Base-by-base conservation (phyloP, 1,140 invertebrate species). In the Cydia strobilella region DNA sequence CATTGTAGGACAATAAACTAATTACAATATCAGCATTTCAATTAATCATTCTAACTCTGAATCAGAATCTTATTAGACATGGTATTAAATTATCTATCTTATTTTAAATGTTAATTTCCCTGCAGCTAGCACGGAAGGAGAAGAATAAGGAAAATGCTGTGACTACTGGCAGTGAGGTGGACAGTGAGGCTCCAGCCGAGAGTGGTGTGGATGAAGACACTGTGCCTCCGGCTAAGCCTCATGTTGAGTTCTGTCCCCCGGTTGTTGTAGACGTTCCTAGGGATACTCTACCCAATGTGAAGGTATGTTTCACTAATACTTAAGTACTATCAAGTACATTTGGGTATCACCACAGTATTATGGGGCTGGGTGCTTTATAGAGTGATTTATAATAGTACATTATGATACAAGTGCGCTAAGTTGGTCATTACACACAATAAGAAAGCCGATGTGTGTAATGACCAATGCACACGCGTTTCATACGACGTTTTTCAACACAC, bases 111-210 rank as follows among this genome's bases (percentile, higher is more conserved):
- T 23, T 6, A 31, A 66, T 75, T 13, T 74, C 74, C 72, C 77
- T 78, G 69, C 79, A 91, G 90, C 82, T 86, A 77, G 90, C 90
- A n/a, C 90, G 91, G 77, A 92, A 91, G 74, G 89, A 93, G 75
- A 92, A 89, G 73, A 88, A 83, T 72, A 91, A 92, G 74, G 90
- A 92, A 63, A 89, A 82, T 63, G 79, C 84, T 48, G 75, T 80
- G 25, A 78, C 85, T 0, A 87, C 90, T 35, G 89, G 85, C 27
- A 93, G 90, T 82, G 92, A 93, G 42, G 79, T 81, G 6, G 91
- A 93, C 42, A 92, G 90, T 80, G 91, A 93, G 75, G 89, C 86
- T 7, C 90, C 79, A 0, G 90, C 85, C n/a, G 93, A 93, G 63
- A 93, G 90, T 83, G 90, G 91, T 15, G 76, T 84, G 13, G 93